Evolutionary conservation across 2,113 vertebrate species (phyloP), one percentile per base, ranked within the genome.

Genomic region (Pleuronectes platessa): DNA sequence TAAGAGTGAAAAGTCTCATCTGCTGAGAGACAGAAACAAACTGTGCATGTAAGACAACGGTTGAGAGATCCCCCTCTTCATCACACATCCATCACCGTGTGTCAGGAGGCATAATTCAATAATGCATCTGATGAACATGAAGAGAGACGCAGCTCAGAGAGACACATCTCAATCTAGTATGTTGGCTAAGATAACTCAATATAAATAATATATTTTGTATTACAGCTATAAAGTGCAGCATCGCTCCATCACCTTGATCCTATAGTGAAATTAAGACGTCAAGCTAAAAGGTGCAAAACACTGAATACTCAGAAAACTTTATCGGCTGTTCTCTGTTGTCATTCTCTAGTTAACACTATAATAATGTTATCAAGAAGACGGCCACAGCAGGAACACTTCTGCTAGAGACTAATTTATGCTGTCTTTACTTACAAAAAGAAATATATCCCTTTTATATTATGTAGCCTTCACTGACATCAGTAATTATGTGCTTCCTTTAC

Each of bases 251-350:
- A 64, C 61, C 63, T 79, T 64, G 62, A 15, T 68, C 31, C 64
- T 68, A n/a, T 70, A 13, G 4, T 65, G 71, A 71, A 61, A 76
- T 65, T 53, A 74, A 83, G 63, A 76, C 47, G 68, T 74, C 20
- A 62, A 77, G 68, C 26, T 62, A 78, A 82, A 76, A 72, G 65
- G 66, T 81, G 42, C 71, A 71, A 64, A 74, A 70, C 49, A 63
- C 4, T 55, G 61, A 77, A 79, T 63, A 68, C 55, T 65, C 6
- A 51, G 58, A 74, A 79, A 63, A 71, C 49, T 65, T 35, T 18
- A 61, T 45, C 31, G 54, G 37, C 27, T 27, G 12, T 58, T 37
- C 59, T 68, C 18, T 65, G 54, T 53, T 67, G 61, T 86, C 61
- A 74, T 71, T 79, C 72, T 66, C 21, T 60, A 65, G n/a, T 27